Evolutionary conservation across 2,797 vertebrate species (phyloP).

Genomic region (Margarornis squamiger): DNA sequence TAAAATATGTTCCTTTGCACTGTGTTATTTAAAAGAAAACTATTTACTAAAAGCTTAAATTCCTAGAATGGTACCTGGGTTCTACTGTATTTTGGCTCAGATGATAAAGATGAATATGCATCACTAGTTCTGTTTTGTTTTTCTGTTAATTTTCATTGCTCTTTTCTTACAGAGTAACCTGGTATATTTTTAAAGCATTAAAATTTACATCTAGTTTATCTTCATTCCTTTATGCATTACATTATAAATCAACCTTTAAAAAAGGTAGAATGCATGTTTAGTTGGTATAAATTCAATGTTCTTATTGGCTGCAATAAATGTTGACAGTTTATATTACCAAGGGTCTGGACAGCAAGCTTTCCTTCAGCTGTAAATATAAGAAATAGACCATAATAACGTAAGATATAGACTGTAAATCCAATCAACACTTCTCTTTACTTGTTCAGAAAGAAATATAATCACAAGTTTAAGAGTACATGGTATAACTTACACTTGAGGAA

Average conservation of each 20-base stretch:
- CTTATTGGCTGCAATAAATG: not conserved
- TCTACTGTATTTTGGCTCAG: not conserved
- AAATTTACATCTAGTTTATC: not conserved
- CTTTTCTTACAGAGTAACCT: not conserved
- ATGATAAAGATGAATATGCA: not conserved
- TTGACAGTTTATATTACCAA: not conserved
- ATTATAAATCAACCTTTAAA: not conserved
- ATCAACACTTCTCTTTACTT: not conserved
- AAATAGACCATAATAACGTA: not conserved
- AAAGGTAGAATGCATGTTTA: not conserved
- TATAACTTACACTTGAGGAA: conserved; percentile 25
- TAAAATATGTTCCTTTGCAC: not conserved
- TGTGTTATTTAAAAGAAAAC: not conserved
- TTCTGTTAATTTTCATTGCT: not conserved
- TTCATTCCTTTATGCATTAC: not conserved
- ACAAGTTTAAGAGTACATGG: not conserved
- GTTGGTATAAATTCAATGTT: not conserved
- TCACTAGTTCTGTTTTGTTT: not conserved
- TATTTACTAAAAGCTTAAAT: not conserved
- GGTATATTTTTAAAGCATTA: not conserved
- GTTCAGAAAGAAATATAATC: not conserved
- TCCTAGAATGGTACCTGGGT: not conserved
- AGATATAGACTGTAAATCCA: not conserved
- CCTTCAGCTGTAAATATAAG: not conserved
- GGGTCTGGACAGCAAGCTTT: not conserved